phyloP scores from a whole-genome alignment of 2,797 vertebrate genomes.

The Otolemur crassicaudatus region DNA sequence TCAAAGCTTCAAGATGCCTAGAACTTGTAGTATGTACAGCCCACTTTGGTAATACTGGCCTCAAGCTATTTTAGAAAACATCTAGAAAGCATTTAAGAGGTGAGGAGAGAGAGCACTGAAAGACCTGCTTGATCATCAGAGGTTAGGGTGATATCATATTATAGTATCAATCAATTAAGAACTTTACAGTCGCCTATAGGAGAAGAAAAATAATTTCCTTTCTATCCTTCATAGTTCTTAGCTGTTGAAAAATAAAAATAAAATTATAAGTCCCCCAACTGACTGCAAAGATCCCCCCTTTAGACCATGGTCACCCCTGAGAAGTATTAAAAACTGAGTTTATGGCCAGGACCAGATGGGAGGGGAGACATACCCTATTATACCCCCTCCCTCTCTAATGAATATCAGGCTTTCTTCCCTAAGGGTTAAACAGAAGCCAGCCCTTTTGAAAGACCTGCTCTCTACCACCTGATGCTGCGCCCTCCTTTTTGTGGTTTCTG shows the following conservation, averaged over 20 bases:
- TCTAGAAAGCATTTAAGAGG: not conserved
- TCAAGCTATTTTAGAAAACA: not conserved
- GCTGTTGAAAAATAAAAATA: not conserved
- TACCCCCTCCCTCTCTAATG: not conserved
- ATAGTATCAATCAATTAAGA: not conserved
- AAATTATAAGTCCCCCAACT: not conserved
- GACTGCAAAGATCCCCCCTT: not conserved
- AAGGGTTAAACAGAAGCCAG: not conserved
- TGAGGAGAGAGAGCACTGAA: not conserved
- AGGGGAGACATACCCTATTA: not conserved
- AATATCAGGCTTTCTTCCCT: not conserved
- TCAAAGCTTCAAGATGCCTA: not conserved
- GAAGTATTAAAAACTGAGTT: not conserved
- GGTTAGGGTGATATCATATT: fast-evolving
- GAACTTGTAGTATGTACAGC: not conserved
- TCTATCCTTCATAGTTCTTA: not conserved
- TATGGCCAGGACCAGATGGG: not conserved
- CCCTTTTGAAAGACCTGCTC: not conserved
- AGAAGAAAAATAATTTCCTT: not conserved
- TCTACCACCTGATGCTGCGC: not conserved
- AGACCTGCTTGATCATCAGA: not conserved
- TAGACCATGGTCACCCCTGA: not conserved
- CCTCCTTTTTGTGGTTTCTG: not conserved
- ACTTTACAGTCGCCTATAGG: not conserved
- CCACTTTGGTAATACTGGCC: not conserved